Conservation (phyloP, 2,888 invertebrate species). For the Mactromeris polynyma region DNA sequence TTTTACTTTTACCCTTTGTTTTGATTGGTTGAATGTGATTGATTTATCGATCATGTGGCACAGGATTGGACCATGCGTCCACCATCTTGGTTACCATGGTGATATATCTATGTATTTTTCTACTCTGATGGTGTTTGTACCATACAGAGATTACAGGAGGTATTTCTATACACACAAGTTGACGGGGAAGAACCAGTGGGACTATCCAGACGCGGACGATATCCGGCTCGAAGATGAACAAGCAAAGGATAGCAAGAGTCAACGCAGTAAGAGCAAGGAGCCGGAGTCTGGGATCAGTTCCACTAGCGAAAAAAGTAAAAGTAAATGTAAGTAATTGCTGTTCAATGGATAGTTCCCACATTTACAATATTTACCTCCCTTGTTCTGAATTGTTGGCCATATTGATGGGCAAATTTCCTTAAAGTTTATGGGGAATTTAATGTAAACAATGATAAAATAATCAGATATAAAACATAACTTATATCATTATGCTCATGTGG, state of each 20-base stretch:
- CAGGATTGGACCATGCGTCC: background rate
- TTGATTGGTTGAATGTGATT: background rate
- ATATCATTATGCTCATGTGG: too few relatives aligned
- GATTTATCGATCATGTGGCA: background rate
- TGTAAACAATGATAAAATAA: too few relatives aligned
- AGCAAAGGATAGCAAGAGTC: constrained; percentile 53
- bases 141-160: constrained; percentile 90
- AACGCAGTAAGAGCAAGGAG: constrained; percentile 38
- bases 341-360: too few relatives aligned
- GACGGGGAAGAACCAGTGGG: constrained; percentile 90
- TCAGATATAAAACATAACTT: too few relatives aligned
- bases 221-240: constrained; percentile 52
- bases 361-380: too few relatives aligned
- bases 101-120: constrained; percentile 54
- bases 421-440: too few relatives aligned
- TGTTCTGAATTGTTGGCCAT: too few relatives aligned
- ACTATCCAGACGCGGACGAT: constrained; percentile 87
- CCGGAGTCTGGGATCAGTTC: constrained; percentile 51
- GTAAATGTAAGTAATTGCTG: constrained; percentile 39
- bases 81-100: background rate
- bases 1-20: background rate
- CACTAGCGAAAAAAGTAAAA: constrained; percentile 47
- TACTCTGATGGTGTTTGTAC: constrained; percentile 69
- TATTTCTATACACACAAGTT: constrained; percentile 91
- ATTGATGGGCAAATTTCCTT: too few relatives aligned